Base-by-base conservation (phyloP, 2,888 invertebrate genomes). In the Meganola albula region DNA sequence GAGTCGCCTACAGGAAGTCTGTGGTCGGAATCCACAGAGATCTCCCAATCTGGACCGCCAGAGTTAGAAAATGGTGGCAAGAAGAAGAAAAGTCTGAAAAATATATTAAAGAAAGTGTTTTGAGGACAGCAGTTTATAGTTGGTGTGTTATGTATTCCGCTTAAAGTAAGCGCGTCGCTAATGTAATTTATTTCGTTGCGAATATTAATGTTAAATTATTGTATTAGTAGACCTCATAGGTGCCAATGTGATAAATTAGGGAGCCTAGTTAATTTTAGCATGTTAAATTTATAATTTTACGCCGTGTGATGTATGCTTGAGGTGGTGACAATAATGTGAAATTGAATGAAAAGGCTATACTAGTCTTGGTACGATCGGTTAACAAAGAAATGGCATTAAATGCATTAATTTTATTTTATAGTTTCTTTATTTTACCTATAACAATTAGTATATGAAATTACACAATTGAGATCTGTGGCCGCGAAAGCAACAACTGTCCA, bases 81-180 rank as follows among this genome's bases (percentile, higher is more conserved):
- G 57, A 92, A 91, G 69, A 87, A 83, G 57, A 90, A 90, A 62
- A 89, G 91, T 59, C 87, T 94, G 48, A 93, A 91, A 70, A 92
- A 91, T 75, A 90, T 94, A 68, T 88, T 93, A 64, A 93, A 90
- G 57, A 93, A 93, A 87, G 91, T 94, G 66, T 94, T 94, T 87
- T 92, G 87, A 89, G 53, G 48, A 60, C 55, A 52, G 35, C 60
- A 38, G 45, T 54, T 47, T 45, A 33, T 49, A 47, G 48, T 47
- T 48, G n/a, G n/a, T 20, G 46, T 46, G 48, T 55, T 33, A 43
- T 55, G 42, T 55, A 52, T 48, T 42, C 35, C 48, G 54, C 56
- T 60, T 60, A 53, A 48, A 32, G 46, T 58, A 58, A 58, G 58
- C 56, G 58, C 47, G 45, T 45, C 54, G 64, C 72, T 74, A 64